Base-by-base conservation (phyloP, 1,140 invertebrate genomes). In the Trichonephila clavata region DNA sequence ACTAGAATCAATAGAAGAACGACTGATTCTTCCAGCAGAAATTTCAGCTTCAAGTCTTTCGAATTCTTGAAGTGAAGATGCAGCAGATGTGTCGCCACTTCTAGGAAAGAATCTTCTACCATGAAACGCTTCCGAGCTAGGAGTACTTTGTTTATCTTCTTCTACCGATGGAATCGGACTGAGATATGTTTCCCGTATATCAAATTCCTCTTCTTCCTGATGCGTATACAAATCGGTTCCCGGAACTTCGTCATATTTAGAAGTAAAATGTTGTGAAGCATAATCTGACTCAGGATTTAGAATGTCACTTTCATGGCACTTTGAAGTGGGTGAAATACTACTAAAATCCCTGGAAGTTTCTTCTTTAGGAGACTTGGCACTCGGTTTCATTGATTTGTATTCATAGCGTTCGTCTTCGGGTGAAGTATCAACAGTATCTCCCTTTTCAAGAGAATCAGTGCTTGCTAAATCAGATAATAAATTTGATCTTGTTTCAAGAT, bases 71-170 rank as follows among this genome's bases (percentile, higher is more conserved):
- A 96, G 94, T 39, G 96, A 96, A 71, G 96, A 96, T n/a, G 90
- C 92, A 27, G 96, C 93, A 60, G 93, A 94, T 39, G 93, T 94
- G 27, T 94, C 94, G 0, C 90, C 90, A 93, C 92, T 94, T 92
- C 87, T 92, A 77, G 84, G 63, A 43, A 94, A 94, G 63, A 94
- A 94, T 83, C 63, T 81, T 16, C 91, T 60, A 57, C 87, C 60
- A 71, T 60, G 87, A 57, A 87, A 43, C 0, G 57, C 65, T 59
- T 88, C 84, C 16, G 68, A 94, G 90, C 94, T 94, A 24, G 94
- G 94, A 81, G 94, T 94, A 43, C 94, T 94, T 77, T 90, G 95
- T 95, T 89, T 98, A 97, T 95, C 97, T 98, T 95, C 97, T 97
- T 94, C 97, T 97, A 93, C 77, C 90, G 87, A 71, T 60, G 87